These are phyloP conservation scores for Hozukius guyotensis DNA, from an alignment of 2,797 vertebrate genomes.

Conservation along the genomic window DNA sequence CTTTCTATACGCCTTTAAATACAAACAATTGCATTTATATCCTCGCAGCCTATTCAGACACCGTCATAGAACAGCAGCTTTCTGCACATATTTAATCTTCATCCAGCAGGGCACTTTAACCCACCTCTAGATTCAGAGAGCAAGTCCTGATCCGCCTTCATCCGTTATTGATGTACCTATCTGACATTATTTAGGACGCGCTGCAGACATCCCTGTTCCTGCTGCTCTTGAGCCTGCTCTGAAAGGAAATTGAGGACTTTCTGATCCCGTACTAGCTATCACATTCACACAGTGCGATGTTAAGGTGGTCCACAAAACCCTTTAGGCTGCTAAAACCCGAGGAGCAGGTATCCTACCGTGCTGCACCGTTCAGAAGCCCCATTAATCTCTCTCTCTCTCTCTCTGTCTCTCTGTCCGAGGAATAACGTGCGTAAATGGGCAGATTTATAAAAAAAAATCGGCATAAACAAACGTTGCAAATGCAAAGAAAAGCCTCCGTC, in stretches of 20 bases:
- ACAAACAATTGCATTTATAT: background rate
- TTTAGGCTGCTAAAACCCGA: background rate
- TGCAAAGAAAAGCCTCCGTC: background rate
- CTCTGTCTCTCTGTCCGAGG: background rate
- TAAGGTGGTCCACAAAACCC: slow-evolving; percentile 21
- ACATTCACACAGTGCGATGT: slow-evolving; percentile 21
- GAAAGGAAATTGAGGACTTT: slow-evolving; percentile 43
- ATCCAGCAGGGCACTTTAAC: slow-evolving; percentile 22
- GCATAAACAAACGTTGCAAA: slow-evolving; percentile 2
- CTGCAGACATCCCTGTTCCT: slow-evolving; percentile 32
- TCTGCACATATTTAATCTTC: background rate
- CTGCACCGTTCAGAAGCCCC: slow-evolving; percentile 19
- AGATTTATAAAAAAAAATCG: background rate
- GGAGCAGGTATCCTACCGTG: slow-evolving; percentile 38
- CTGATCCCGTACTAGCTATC: background rate
- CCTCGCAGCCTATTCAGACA: background rate
- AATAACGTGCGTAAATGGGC: background rate
- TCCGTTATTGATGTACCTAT: slow-evolving; percentile 44
- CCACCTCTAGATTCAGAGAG: slow-evolving; percentile 24
- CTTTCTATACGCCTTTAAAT: background rate
- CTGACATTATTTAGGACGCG: slow-evolving; percentile 37
- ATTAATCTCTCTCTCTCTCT: background rate
- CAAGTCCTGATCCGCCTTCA: slow-evolving; percentile 23
- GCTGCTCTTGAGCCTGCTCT: background rate
- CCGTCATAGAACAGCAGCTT: background rate